phyloP scores from a whole-genome alignment of 2,888 invertebrate genomes.

The Eueremaeus valkanovi region DNA sequence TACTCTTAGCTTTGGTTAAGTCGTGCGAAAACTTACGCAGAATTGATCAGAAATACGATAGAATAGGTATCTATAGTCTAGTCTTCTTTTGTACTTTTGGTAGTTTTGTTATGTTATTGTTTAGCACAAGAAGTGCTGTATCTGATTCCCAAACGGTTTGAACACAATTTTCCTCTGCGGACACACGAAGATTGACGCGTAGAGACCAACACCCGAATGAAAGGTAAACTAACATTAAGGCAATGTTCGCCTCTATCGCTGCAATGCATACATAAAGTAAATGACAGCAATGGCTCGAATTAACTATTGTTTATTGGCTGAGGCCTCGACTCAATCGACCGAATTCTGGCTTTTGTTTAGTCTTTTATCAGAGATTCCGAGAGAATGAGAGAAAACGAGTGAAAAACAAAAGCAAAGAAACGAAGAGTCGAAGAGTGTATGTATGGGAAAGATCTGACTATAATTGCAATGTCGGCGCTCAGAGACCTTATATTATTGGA shows the following conservation, averaged over 20 bases:
- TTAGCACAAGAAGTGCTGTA: conserved; percentile 10
- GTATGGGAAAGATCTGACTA: conserved; percentile 7
- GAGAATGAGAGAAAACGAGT: not conserved
- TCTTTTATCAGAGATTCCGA: not conserved
- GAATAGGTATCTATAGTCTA: conserved; percentile 14
- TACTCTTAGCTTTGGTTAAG: conserved; percentile 7
- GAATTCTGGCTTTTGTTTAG: not conserved
- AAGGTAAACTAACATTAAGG: not conserved
- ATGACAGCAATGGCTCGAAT: not conserved
- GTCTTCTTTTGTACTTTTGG: not conserved
- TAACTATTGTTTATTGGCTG: conserved; percentile 31
- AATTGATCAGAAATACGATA: conserved; percentile 23
- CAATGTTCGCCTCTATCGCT: conserved; percentile 3
- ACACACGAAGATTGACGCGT: conserved; percentile 14
- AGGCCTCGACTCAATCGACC: not conserved
- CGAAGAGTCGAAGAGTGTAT: not conserved
- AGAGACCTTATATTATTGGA: not conserved
- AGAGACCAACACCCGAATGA: not conserved
- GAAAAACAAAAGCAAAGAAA: not conserved
- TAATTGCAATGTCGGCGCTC: conserved; percentile 17
- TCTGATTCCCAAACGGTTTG: conserved; percentile 20
- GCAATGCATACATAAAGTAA: conserved; percentile 27
- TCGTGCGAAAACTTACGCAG: conserved; percentile 5
- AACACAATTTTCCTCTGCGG: conserved; percentile 13
- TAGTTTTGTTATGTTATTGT: conserved; percentile 7